These are phyloP conservation scores for Psittacula cyanocephala DNA, from an alignment of 2,113 vertebrate genomes.

Conservation along the genomic window DNA sequence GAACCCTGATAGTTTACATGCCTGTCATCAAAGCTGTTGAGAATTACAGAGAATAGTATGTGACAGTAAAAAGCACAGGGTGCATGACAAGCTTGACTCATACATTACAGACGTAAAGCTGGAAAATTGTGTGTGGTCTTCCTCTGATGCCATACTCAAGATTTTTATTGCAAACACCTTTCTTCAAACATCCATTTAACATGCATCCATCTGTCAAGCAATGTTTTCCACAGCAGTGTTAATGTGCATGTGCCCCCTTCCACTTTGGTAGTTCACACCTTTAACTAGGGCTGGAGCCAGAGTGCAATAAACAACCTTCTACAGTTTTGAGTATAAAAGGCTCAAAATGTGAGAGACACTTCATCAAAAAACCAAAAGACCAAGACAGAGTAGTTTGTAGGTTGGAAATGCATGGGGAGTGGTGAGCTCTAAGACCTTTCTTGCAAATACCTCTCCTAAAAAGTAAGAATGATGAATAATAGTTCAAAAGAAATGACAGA, in stretches of 20 bases:
- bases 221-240: slow-evolving; percentile 49
- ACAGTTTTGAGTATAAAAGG: slow-evolving; percentile 43
- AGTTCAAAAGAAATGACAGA: not conserved
- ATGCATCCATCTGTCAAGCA: slow-evolving; percentile 55
- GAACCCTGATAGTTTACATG: not conserved
- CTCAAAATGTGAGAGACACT: slow-evolving; percentile 58
- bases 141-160: slow-evolving; percentile 39
- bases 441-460: not conserved
- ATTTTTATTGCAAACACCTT: slow-evolving; percentile 69
- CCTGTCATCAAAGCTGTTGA: not conserved
- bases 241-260: slow-evolving; percentile 44
- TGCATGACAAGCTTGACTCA: slow-evolving; percentile 1
- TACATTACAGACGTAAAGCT: not conserved
- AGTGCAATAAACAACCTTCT: slow-evolving; percentile 66
- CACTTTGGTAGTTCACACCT: slow-evolving; percentile 63
- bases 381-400: not conserved
- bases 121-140: slow-evolving; percentile 59
- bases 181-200: slow-evolving; percentile 61
- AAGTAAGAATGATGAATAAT: not conserved
- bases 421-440: not conserved
- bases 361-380: slow-evolving; percentile 49
- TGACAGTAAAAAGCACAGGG: not conserved
- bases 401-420: not conserved
- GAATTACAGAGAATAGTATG: not conserved
- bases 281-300: slow-evolving; percentile 58